These are phyloP conservation scores for Gallinago paraguaiae DNA, from an alignment of 2,113 vertebrate species.

Conservation along the genomic window DNA sequence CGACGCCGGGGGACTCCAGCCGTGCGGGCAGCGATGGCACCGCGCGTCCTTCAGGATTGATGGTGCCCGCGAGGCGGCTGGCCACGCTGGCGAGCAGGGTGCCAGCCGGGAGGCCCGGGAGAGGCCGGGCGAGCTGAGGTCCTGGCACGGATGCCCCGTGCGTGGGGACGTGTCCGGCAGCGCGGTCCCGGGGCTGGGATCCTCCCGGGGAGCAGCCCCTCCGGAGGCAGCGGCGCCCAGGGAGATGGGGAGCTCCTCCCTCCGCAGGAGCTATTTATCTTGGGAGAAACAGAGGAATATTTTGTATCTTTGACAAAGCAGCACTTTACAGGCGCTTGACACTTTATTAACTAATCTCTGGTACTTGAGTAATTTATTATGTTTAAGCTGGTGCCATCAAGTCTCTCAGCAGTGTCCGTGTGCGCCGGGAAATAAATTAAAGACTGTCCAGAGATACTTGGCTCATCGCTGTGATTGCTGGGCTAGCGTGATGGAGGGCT, in stretches of 20 bases:
- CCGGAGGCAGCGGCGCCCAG: rapidly evolving
- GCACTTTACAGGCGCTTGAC: conserved; percentile 68
- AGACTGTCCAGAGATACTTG: conserved; percentile 78
- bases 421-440: conserved; percentile 79
- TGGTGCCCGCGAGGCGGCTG: background rate
- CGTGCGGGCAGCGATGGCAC: background rate
- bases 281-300: conserved; percentile 47
- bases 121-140: rapidly evolving
- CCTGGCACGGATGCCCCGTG: rapidly evolving
- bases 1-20: background rate
- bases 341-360: conserved; percentile 81
- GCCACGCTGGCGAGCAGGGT: rapidly evolving
- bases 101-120: rapidly evolving
- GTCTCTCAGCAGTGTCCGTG: conserved; percentile 73
- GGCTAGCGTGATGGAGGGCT: conserved; percentile 72
- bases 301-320: conserved; percentile 67
- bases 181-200: rapidly evolving
- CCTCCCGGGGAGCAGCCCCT: rapidly evolving
- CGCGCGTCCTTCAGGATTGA: background rate
- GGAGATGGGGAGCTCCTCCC: background rate
- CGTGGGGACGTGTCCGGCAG: rapidly evolving
- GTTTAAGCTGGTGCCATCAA: conserved; percentile 80
- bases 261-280: background rate
- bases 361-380: conserved; percentile 81
- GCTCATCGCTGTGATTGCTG: conserved; percentile 78